A percentile compares a stretch with the other conserved stretches of the same genome.
phyloP scores from a whole-genome alignment of 2,888 invertebrate species.

The Seira musarum region DNA sequence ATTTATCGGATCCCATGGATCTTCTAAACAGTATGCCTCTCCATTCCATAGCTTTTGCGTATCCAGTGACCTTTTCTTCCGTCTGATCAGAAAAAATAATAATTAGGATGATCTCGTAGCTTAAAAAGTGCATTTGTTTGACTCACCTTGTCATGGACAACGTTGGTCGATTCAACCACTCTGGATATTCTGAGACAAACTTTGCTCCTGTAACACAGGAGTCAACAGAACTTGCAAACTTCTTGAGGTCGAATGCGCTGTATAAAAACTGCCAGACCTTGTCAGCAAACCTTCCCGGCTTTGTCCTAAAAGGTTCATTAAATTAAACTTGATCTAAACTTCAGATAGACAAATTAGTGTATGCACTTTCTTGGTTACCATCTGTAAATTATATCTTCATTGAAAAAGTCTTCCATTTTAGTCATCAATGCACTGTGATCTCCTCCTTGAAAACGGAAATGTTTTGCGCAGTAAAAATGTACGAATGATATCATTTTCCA shows the following conservation, averaged over 20 bases:
- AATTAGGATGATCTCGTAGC: no score
- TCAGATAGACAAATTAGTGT: no score
- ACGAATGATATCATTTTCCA: conserved; percentile 64
- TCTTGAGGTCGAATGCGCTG: conserved; percentile 46
- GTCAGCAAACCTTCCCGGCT: conserved; percentile 37
- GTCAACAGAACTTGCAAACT: conserved; percentile 48
- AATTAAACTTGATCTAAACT: background rate
- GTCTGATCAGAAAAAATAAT: no score
- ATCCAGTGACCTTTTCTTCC: conserved; percentile 46
- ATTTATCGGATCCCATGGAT: conserved; percentile 55
- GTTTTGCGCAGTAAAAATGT: conserved; percentile 58
- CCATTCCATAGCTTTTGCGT: conserved; percentile 45
- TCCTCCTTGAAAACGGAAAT: conserved; percentile 44
- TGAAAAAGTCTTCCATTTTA: conserved; percentile 62
- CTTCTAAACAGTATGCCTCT: conserved; percentile 51
- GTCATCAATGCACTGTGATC: conserved; percentile 58
- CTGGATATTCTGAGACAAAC: conserved; percentile 53
- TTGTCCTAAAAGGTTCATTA: conserved; percentile 25
- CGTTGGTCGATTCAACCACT: conserved; percentile 57
- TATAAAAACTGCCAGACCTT: conserved; percentile 52
- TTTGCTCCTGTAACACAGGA: conserved; percentile 53
- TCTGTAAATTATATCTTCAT: conserved; percentile 57
- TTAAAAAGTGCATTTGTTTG: no score
- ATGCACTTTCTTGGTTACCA: conserved; percentile 48
- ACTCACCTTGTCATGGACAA: background rate